Conservation (phyloP, 2,797 vertebrate genomes). For the Coregonus sp. region DNA sequence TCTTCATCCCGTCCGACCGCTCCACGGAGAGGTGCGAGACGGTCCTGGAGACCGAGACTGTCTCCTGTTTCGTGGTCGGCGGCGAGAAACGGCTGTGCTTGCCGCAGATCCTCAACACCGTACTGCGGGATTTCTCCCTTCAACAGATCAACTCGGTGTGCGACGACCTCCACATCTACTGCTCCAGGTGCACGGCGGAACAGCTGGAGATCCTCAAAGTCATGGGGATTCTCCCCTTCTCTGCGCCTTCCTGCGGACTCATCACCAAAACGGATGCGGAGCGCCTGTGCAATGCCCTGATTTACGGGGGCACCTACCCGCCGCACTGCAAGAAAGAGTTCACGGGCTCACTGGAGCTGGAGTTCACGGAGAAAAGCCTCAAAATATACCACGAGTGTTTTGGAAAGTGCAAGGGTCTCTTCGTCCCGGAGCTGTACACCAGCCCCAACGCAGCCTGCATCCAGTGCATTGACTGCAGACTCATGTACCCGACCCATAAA, state of each 20-base stretch:
- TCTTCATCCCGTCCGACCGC: constrained; percentile 96
- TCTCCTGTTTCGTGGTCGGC: constrained; percentile 98
- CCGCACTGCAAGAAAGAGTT: constrained; percentile 92
- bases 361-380: constrained; percentile 91
- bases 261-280: constrained; percentile 99
- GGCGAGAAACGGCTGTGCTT: constrained; percentile 97
- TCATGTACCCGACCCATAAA: constrained; percentile 96
- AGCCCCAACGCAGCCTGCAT: constrained; percentile 92
- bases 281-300: constrained; percentile 94
- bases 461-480: constrained; percentile 97
- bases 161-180: constrained; percentile 98
- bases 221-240: constrained; percentile 98
- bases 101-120: constrained; percentile 99
- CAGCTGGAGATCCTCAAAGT: constrained; percentile 99
- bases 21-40: constrained; percentile 99
- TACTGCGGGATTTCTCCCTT: constrained; percentile 95
- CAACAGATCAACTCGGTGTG: constrained; percentile 99
- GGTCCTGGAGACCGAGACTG: constrained; percentile 93
- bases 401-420: constrained; percentile 94
- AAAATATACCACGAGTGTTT: constrained; percentile 99
- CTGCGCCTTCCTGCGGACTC: constrained; percentile 97
- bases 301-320: constrained; percentile 91
- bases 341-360: constrained; percentile 85
- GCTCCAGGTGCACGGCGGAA: constrained; percentile 96
- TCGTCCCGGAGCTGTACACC: constrained; percentile 95